Evolutionary conservation across 30 jellyfish, hydroid and myxozoan species (phyloP).

Genomic region (Aurelia aurita): DNA sequence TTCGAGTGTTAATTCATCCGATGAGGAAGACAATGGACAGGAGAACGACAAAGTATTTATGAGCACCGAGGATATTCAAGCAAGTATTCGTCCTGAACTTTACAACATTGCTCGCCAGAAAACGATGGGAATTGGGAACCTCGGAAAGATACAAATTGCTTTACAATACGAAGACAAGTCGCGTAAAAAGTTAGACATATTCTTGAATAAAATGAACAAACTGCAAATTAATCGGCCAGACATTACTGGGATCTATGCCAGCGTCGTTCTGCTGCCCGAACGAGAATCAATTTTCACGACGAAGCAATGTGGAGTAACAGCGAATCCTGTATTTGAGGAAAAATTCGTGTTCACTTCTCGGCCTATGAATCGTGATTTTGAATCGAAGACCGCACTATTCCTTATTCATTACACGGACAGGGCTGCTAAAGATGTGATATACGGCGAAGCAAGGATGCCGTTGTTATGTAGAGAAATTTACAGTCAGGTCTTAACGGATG

Average conservation of each 20-base stretch:
- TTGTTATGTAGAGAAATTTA: conserved; percentile 84
- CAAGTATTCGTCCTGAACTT: conserved; percentile 63
- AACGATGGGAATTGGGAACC: conserved; percentile 83
- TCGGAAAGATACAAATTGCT: conserved; percentile 84
- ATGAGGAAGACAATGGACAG: conserved; percentile 17
- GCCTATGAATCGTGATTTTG: conserved; percentile 97
- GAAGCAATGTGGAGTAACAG: conserved; percentile 30
- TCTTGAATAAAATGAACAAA: conserved; percentile 35
- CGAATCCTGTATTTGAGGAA: conserved; percentile 57
- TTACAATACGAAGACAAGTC: conserved; percentile 88
- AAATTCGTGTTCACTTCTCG: conserved; percentile 77
- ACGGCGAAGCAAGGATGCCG: conserved; percentile 93
- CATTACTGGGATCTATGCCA: conserved; percentile 48
- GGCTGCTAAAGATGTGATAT: conserved; percentile 63
- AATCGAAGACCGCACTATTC: conserved; percentile 73
- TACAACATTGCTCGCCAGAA: conserved; percentile 68
- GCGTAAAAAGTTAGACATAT: conserved; percentile 48
- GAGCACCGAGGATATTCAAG: conserved; percentile 21
- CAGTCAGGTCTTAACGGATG: conserved; percentile 86
- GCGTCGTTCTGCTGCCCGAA: conserved; percentile 79
- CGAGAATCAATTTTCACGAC: conserved; percentile 76
- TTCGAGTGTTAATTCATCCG: conserved; percentile 1
- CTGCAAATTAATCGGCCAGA: conserved; percentile 78
- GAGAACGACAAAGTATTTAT: background rate
- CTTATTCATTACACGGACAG: conserved; percentile 69